Evolutionary conservation across 2,797 vertebrate genomes (phyloP).

Genomic region (Morelia viridis): DNA sequence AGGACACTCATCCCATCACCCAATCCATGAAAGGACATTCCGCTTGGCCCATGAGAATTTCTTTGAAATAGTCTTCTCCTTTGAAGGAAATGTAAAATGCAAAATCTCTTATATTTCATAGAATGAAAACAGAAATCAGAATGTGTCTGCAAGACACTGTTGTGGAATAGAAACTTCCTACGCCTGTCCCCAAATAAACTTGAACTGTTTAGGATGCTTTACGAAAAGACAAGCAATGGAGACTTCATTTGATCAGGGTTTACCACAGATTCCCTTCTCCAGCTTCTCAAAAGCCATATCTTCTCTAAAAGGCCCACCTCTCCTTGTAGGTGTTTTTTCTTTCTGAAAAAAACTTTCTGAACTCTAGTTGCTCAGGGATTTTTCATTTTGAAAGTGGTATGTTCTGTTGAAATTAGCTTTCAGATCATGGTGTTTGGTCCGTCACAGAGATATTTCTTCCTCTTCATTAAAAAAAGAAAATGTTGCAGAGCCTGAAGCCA

Average conservation of each 20-base stretch:
- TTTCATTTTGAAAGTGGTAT: constrained; percentile 64
- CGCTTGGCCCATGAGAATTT: background rate
- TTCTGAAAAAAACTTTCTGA: constrained; percentile 59
- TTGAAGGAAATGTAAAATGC: background rate
- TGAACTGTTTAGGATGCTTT: background rate
- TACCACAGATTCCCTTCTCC: background rate
- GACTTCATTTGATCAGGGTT: background rate
- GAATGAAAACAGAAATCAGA: background rate
- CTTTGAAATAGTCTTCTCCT: background rate
- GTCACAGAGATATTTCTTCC: constrained; percentile 47
- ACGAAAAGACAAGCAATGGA: background rate
- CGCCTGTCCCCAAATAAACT: background rate
- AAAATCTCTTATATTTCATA: background rate
- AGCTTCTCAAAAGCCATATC: background rate
- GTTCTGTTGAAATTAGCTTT: constrained; percentile 68
- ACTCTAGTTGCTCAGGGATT: constrained; percentile 52
- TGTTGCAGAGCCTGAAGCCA: constrained; percentile 56
- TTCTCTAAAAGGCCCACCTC: background rate
- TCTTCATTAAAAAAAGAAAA: constrained; percentile 24
- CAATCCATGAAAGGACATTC: background rate
- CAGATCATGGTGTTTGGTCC: constrained; percentile 56
- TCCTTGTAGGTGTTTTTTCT: background rate
- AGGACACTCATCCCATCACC: too few relatives aligned
- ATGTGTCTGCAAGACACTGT: background rate
- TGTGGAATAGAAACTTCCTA: background rate